phyloP scores from a whole-genome alignment of 2,888 invertebrate species.

The Caenorhabditis japonica region DNA sequence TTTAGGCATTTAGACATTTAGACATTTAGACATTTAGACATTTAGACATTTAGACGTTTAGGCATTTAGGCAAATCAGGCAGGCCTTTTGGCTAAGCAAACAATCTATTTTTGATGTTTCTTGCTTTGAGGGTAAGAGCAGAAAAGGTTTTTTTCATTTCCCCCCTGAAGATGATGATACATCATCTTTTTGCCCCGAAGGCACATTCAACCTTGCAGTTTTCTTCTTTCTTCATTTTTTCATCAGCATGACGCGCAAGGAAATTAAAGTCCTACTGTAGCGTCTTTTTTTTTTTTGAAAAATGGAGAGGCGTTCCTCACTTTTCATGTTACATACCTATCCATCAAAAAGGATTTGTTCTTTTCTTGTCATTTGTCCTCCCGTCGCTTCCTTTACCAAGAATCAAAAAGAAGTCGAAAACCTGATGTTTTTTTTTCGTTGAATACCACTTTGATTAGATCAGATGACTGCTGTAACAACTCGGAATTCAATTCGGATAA shows the following conservation, averaged over 20 bases:
- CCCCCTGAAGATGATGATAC: no score
- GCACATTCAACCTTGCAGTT: conserved; percentile 28
- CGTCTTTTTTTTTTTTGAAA: no score
- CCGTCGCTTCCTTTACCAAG: background rate
- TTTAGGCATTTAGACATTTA: no score
- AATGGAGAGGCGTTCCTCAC: background rate
- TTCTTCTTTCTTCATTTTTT: conserved; percentile 15
- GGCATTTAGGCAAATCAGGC: no score
- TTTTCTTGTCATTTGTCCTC: conserved; percentile 12
- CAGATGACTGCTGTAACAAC: conserved; percentile 9
- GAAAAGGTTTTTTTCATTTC: conserved; percentile 12
- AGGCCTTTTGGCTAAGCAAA: no score
- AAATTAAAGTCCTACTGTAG: no score
- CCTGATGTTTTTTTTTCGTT: conserved; percentile 1
- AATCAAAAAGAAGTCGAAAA: no score
- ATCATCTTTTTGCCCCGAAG: conserved; percentile 18
- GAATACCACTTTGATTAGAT: conserved; percentile 39
- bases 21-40: no score
- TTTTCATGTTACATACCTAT: conserved; percentile 32
- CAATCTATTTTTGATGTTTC: no score
- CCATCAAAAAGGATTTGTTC: conserved; percentile 45
- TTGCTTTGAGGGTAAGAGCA: no score
- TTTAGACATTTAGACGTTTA: no score
- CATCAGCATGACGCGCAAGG: no score
- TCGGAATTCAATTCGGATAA: conserved; percentile 34